Percentiles rank a stretch among this genome's conserved stretches.
These are phyloP conservation scores for Rhimphoctona megacephalus DNA, from an alignment of 2,888 invertebrate genomes.

Conservation along the genomic window DNA sequence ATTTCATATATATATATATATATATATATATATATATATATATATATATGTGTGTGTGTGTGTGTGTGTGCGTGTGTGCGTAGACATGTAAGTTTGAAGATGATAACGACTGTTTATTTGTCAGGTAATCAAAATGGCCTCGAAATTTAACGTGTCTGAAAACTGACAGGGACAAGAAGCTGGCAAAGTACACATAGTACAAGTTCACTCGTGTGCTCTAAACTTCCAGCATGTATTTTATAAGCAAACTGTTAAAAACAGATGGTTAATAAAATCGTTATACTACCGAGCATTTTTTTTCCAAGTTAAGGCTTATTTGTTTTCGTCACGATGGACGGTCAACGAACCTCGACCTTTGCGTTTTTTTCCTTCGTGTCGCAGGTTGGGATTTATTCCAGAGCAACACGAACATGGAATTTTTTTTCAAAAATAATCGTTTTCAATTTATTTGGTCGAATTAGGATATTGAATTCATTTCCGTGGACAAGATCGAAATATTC, in stretches of 20 bases:
- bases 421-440: not conserved
- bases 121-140: slow-evolving; percentile 59
- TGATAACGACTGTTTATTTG: slow-evolving; percentile 65
- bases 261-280: slow-evolving; percentile 3
- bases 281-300: not conserved
- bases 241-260: slow-evolving; percentile 20
- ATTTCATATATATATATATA: not conserved
- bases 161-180: not conserved
- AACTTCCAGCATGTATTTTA: slow-evolving; percentile 17
- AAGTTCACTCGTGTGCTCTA: slow-evolving; percentile 17
- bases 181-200: slow-evolving; percentile 9
- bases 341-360: slow-evolving; percentile 18
- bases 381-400: not conserved
- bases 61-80: too few relatives aligned
- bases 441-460: not conserved
- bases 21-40: too few relatives aligned
- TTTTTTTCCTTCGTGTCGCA: not conserved
- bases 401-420: not conserved
- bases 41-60: too few relatives aligned
- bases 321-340: slow-evolving; percentile 23
- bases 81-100: slow-evolving; percentile 1
- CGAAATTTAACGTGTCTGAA: slow-evolving; percentile 47
- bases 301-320: not conserved
- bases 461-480: not conserved
- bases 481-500: too few relatives aligned